Percentiles rank a stretch among this genome's conserved stretches.
These are phyloP conservation scores for Enteromius paludinosus DNA, from an alignment of 2,797 vertebrate species.

Conservation along the genomic window DNA sequence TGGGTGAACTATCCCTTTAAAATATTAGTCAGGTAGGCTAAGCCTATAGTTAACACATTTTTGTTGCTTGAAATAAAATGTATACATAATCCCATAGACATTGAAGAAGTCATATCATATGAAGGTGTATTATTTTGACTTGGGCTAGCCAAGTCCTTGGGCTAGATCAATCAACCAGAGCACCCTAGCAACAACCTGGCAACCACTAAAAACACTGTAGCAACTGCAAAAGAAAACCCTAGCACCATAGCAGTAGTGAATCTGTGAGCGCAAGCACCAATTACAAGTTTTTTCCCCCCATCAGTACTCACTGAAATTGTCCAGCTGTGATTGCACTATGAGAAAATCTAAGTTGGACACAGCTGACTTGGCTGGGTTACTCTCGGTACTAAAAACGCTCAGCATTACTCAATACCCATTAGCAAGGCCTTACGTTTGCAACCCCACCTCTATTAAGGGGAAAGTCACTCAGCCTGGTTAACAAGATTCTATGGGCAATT, in stretches of 20 bases:
- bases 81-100: neutral
- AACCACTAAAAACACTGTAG: neutral
- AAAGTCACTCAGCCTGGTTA: conserved; percentile 64
- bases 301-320: neutral
- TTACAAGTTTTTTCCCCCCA: neutral
- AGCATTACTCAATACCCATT: conserved; percentile 55
- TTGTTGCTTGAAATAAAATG: neutral
- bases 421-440: conserved; percentile 47
- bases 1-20: too few species aligned
- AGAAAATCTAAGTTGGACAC: neutral
- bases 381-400: conserved; percentile 52
- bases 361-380: conserved; percentile 51
- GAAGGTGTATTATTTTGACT: neutral
- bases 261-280: neutral
- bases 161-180: neutral
- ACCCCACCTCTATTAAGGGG: conserved; percentile 59
- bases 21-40: neutral
- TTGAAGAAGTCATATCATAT: neutral
- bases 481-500: conserved; percentile 74
- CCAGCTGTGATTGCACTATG: conserved; percentile 8
- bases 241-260: neutral
- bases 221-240: neutral
- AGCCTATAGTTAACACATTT: neutral
- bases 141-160: neutral
- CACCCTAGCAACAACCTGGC: neutral